These are phyloP conservation scores for Sesamia nonagrioides DNA, from an alignment of 1,140 invertebrate species.

Conservation along the genomic window DNA sequence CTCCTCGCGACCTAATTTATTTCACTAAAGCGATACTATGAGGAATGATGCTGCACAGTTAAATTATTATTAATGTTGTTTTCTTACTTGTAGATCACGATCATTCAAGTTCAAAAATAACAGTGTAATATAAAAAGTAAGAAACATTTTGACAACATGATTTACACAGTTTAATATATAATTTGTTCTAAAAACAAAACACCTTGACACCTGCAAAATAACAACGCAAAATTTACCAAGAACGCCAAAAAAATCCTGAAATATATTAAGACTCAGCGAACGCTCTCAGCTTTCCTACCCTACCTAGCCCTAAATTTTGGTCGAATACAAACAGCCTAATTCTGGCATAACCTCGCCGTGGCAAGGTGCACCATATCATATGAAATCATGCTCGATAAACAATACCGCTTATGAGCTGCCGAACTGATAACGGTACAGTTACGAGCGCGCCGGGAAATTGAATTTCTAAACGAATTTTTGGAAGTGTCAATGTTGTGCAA, in stretches of 20 bases:
- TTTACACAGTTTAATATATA: too few relatives aligned
- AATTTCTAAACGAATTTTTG: slow-evolving; percentile 56
- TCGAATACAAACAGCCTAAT: slow-evolving; percentile 26
- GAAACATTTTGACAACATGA: too few relatives aligned
- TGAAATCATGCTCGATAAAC: slow-evolving; percentile 55
- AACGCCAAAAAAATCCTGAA: too few relatives aligned
- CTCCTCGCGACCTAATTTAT: slow-evolving; percentile 28
- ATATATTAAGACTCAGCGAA: too few relatives aligned
- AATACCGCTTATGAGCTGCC: slow-evolving; percentile 61
- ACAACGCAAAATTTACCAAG: too few relatives aligned
- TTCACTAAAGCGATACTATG: slow-evolving; percentile 30
- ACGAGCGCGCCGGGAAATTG: slow-evolving; percentile 60
- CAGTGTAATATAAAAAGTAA: too few relatives aligned
- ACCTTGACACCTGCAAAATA: too few relatives aligned
- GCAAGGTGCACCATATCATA: slow-evolving; percentile 20
- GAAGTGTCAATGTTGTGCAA: slow-evolving; percentile 34
- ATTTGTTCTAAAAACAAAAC: too few relatives aligned
- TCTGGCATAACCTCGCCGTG: not conserved
- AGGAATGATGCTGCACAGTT: slow-evolving; percentile 20
- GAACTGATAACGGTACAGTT: slow-evolving; percentile 61
- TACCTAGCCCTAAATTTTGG: not conserved
- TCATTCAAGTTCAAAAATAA: not conserved
- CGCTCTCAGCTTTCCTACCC: too few relatives aligned
- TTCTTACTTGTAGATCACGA: slow-evolving; percentile 6
- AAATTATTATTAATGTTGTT: slow-evolving; percentile 33